These are phyloP conservation scores for Drosophila mimetica DNA, from an alignment of 2,888 invertebrate genomes.

Conservation along the genomic window DNA sequence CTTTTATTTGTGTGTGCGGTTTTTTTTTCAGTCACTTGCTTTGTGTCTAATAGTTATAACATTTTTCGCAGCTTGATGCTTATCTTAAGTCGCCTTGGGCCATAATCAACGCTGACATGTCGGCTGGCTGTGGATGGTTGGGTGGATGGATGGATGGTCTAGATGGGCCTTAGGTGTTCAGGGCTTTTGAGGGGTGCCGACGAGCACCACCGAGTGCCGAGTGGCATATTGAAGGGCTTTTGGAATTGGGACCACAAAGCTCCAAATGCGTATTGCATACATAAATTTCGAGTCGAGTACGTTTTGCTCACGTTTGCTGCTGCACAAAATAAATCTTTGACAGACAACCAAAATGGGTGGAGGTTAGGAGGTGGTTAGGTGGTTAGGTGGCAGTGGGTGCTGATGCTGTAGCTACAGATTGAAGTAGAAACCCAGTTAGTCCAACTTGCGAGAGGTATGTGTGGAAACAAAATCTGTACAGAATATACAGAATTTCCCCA, in stretches of 20 bases:
- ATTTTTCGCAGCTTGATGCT: constrained; percentile 32
- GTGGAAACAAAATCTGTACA: constrained; percentile 6
- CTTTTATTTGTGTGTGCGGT: neutral
- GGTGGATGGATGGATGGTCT: neutral
- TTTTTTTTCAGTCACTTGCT: neutral
- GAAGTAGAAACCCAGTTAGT: neutral
- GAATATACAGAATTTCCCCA: neutral
- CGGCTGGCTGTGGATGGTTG: constrained; percentile 1
- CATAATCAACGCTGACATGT: constrained; percentile 47
- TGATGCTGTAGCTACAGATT: neutral
- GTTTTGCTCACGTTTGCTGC: constrained; percentile 39
- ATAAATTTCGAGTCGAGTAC: constrained; percentile 50
- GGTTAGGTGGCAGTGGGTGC: neutral
- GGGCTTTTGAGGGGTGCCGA: neutral
- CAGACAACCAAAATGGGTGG: constrained; percentile 22
- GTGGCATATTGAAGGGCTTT: constrained; percentile 21
- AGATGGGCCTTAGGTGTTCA: neutral
- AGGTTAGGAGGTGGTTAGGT: neutral
- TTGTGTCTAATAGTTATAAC: constrained; percentile 26
- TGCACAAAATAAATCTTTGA: constrained; percentile 66
- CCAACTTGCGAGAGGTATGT: neutral
- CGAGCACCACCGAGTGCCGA: neutral
- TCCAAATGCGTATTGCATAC: constrained; percentile 58
- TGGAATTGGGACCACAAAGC: constrained; percentile 49
- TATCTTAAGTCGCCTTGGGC: constrained; percentile 29